A percentile compares a stretch with the other conserved stretches of the same genome.
Evolutionary conservation across 2,113 vertebrate species (phyloP).

Genomic region (Orycteropus afer): DNA sequence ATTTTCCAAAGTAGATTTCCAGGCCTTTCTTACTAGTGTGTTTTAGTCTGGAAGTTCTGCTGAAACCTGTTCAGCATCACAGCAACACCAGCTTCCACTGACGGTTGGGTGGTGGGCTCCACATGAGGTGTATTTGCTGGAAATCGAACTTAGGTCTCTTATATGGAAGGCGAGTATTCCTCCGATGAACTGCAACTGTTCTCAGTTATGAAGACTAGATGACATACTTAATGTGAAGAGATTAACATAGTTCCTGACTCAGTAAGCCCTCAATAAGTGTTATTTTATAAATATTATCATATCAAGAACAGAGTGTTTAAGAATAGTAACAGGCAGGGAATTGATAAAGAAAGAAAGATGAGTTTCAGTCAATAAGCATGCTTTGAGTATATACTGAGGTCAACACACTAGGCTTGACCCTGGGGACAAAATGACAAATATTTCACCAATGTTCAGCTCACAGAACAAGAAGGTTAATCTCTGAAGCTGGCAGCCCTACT

Average conservation of each 20-base stretch:
- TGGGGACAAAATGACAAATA: neutral
- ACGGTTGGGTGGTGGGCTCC: neutral
- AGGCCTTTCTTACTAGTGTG: neutral
- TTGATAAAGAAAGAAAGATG: neutral
- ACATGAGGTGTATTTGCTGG: neutral
- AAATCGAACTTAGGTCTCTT: neutral
- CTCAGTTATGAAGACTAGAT: neutral
- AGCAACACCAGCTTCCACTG: neutral
- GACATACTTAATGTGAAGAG: neutral
- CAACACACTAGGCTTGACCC: neutral
- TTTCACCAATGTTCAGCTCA: neutral
- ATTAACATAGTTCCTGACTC: neutral
- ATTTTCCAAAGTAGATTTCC: neutral
- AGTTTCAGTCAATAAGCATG: slow-evolving; percentile 5
- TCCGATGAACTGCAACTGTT: neutral
- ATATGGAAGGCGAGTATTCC: neutral
- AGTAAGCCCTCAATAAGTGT: neutral
- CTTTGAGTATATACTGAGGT: neutral
- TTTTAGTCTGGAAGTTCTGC: neutral
- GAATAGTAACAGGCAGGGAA: neutral
- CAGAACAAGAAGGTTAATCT: neutral
- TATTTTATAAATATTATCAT: neutral
- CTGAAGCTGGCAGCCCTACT: neutral
- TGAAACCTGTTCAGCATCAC: neutral
- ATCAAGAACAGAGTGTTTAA: neutral